Evolutionary conservation across 2,113 vertebrate genomes (phyloP), one percentile per base, ranked within the genome.

Genomic region (Panthera tigris): DNA sequence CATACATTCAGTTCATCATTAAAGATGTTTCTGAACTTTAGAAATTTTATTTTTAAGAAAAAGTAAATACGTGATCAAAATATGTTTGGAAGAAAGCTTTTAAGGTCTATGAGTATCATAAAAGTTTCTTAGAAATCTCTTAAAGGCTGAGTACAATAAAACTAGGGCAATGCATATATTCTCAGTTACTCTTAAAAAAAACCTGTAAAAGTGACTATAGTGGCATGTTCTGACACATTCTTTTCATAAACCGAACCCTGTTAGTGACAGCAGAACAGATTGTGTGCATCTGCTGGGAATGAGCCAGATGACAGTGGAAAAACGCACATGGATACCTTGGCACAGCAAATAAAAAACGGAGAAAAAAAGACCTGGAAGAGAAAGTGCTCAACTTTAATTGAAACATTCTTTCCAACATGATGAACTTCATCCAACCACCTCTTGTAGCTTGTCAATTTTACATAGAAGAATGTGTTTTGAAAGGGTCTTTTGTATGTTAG

Each of bases 251-350:
- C 98, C 98, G 96, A 99, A 98, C 98, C 98, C 99, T 99, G 98
- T 99, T 98, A 99, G 98, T 99, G 99, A 99, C 99, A 99, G 99
- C 98, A 98, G 99, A 99, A 98, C 99, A 99, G 99, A 98, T 99
- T 99, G 99, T 98, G 98, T 99, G 98, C 99, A 99, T 99, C 99
- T 99, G 99, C 99, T 99, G 99, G 99, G 99, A 99, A 99, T 95
- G 98, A 99, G 99, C 99, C 99, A 99, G 99, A 99, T 99, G 99
- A 99, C 99, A 99, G 99, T 99, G 99, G 99, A 99, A 99, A 99
- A 99, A 98, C 97, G 99, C 99, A 99, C 99, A 99, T 99, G 99
- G 99, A 99, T 99, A 99, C 99, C 99, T 99, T 99, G 99, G 99
- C 99, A 99, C 98, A 98, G 98, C 98, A 98, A 99, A 98, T 98